A percentile compares a stretch with the other conserved stretches of the same genome.
Evolutionary conservation across 2,797 vertebrate genomes (phyloP).

Genomic region (Scleropages formosus): DNA sequence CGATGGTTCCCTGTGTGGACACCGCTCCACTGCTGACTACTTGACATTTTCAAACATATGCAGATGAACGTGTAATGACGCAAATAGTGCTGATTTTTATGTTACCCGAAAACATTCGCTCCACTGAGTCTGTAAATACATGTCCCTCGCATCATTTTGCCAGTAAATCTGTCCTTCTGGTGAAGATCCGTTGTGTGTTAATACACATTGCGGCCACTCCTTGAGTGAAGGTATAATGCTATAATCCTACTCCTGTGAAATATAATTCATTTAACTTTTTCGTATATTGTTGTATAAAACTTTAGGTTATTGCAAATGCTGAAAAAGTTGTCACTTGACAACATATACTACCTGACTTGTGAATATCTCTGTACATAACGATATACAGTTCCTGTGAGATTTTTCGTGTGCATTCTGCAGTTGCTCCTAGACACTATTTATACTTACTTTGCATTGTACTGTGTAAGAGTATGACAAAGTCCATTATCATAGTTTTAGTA

Average conservation of each 20-base stretch:
- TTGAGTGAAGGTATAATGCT: slow-evolving; percentile 31
- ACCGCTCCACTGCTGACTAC: slow-evolving; percentile 17
- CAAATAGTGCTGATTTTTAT: slow-evolving; percentile 17
- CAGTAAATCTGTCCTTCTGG: slow-evolving; percentile 7
- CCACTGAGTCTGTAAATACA: slow-evolving; percentile 33
- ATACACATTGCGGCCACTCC: slow-evolving; percentile 25
- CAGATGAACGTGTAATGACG: slow-evolving; percentile 16
- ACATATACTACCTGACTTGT: slow-evolving; percentile 39
- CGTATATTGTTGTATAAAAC: slow-evolving; percentile 30
- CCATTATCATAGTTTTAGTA: slow-evolving; percentile 40
- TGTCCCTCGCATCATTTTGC: slow-evolving; percentile 16
- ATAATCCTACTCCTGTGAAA: slow-evolving; percentile 15
- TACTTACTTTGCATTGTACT: slow-evolving; percentile 76
- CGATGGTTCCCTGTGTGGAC: slow-evolving; percentile 1
- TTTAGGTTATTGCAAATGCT: slow-evolving; percentile 30
- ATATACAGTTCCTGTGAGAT: slow-evolving; percentile 32
- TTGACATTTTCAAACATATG: slow-evolving; percentile 13
- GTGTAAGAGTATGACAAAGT: slow-evolving; percentile 41
- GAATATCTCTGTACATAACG: slow-evolving; percentile 39
- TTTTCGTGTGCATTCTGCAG: slow-evolving; percentile 29
- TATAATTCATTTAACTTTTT: slow-evolving; percentile 30
- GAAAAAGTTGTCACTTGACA: slow-evolving; percentile 30
- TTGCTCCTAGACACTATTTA: slow-evolving; percentile 74
- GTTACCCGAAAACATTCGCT: slow-evolving; percentile 14
- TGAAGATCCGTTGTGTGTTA: slow-evolving; percentile 14